Conservation (phyloP, 2,888 invertebrate genomes). For the Thera britannica region DNA sequence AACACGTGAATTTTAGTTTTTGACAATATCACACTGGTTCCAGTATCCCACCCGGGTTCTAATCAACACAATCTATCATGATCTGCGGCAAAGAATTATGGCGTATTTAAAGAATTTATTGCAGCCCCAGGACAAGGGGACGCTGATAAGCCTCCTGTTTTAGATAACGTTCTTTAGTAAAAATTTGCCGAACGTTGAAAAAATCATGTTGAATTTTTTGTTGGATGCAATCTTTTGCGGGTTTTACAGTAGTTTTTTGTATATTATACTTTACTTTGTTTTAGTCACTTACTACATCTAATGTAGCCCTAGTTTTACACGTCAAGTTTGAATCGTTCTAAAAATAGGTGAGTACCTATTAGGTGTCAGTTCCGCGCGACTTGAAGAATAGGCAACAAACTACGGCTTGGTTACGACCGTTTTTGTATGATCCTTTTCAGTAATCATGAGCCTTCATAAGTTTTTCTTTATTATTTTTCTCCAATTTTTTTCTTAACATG, state of each 20-base stretch:
- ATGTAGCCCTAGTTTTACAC: too few relatives aligned
- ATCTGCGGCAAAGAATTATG: conserved; percentile 82
- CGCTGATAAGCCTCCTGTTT: conserved; percentile 72
- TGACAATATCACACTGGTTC: conserved; percentile 40
- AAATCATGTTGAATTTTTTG: conserved; percentile 24
- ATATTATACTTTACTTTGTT: too few relatives aligned
- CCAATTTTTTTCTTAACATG: too few relatives aligned
- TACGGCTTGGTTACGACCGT: too few relatives aligned
- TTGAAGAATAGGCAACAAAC: too few relatives aligned
- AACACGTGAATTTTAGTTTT: conserved; percentile 22
- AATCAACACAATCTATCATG: conserved; percentile 74
- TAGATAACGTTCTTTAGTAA: conserved; percentile 66
- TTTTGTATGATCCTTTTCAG: too few relatives aligned
- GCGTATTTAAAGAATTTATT: conserved; percentile 81
- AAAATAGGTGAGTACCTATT: too few relatives aligned
- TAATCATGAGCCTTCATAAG: too few relatives aligned
- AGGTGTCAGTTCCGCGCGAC: too few relatives aligned
- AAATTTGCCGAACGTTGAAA: conserved; percentile 59
- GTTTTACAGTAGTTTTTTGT: not conserved
- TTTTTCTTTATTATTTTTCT: too few relatives aligned
- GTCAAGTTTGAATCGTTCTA: too few relatives aligned
- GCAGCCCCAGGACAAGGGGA: conserved; percentile 72
- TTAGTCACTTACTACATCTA: too few relatives aligned
- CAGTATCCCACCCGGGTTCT: conserved; percentile 76
- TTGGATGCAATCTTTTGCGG: conserved; percentile 15